Percentiles rank a stretch among this genome's conserved stretches.
phyloP scores from a whole-genome alignment of 1,140 invertebrate species.

The Cotesia glomerata region DNA sequence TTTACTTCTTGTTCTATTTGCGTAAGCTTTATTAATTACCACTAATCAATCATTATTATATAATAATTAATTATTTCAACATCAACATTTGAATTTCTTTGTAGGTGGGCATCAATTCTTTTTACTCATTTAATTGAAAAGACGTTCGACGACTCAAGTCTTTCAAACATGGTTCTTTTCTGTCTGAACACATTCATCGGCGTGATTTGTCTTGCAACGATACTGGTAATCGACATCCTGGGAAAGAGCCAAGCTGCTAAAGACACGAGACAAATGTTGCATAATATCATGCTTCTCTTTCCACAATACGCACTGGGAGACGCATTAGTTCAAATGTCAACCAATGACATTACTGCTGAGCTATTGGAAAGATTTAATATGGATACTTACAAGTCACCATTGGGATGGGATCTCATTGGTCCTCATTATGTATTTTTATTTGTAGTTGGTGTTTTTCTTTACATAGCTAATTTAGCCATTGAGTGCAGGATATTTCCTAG shows the following conservation, averaged over 20 bases:
- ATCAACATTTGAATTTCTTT: background rate
- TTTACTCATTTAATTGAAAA: constrained; percentile 68
- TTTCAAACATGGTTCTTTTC: constrained; percentile 72
- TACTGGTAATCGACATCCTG: constrained; percentile 70
- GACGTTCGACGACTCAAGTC: constrained; percentile 67
- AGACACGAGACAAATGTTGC: constrained; percentile 65
- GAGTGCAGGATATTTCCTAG: constrained; percentile 63
- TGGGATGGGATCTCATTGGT: constrained; percentile 64
- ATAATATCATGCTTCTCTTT: constrained; percentile 68
- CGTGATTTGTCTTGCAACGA: constrained; percentile 65
- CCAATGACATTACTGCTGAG: constrained; percentile 68
- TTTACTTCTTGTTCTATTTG: constrained; percentile 67
- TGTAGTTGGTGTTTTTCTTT: constrained; percentile 60
- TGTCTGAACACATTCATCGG: constrained; percentile 70
- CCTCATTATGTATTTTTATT: constrained; percentile 64
- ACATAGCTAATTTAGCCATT: constrained; percentile 66
- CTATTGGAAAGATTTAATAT: constrained; percentile 69
- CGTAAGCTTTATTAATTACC: constrained; percentile 53
- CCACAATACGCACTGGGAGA: constrained; percentile 72
- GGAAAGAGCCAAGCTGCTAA: constrained; percentile 67
- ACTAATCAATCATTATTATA: too few relatives aligned
- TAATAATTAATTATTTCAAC: too few relatives aligned
- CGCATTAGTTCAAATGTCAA: constrained; percentile 69
- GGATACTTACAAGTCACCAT: constrained; percentile 70
- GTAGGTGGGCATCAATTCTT: constrained; percentile 63